Evolutionary conservation across 2,797 vertebrate species (phyloP), one percentile per base, ranked within the genome.

Genomic region (Anguilla megastoma): DNA sequence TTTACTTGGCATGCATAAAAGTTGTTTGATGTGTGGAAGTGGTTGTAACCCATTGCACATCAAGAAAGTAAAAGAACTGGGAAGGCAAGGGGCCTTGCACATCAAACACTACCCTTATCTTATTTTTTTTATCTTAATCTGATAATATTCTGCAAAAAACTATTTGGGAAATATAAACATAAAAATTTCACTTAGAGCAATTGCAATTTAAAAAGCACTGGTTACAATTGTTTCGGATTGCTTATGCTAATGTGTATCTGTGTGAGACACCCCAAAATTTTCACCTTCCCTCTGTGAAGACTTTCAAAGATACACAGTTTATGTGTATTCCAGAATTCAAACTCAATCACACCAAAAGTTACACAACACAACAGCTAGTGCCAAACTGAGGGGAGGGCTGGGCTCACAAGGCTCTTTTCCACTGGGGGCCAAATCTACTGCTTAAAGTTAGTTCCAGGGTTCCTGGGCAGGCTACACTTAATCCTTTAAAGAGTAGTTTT

Each of bases 21-120:
- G 80, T 27, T 27, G 82, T 74, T 84, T 87, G 45, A 87, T 84
- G 60, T 52, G 33, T 8, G 16, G 45, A 45, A 50, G 41, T 41
- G 33, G 58, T 71, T 48, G 69, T 36, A 69, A 85, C 24, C 18
- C 41, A 69, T 52, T n/a, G 36, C 63, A 50, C n/a, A 52, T 87
- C 27, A n/a, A 36, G 21, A n/a, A 56, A 27, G 63, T 2, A 45
- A 84, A 84, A 84, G 16, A 79, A 56, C 36, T 4, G 9, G 54
- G 41, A n/a, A 50, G 12, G 41, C 7, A 45, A 82, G 27, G 45
- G 79, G 16, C 45, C 79, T 50, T 24, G 9, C 79, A 50, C 21
- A 8, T 82, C 41, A n/a, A 82, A 82, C 79, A n/a, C 6, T 8
- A 50, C 79, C 21, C 45, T 41, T 76, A 41, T 76, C 74, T 45